phyloP scores from a whole-genome alignment of 2,888 invertebrate species.

The Leucoma salicis region DNA sequence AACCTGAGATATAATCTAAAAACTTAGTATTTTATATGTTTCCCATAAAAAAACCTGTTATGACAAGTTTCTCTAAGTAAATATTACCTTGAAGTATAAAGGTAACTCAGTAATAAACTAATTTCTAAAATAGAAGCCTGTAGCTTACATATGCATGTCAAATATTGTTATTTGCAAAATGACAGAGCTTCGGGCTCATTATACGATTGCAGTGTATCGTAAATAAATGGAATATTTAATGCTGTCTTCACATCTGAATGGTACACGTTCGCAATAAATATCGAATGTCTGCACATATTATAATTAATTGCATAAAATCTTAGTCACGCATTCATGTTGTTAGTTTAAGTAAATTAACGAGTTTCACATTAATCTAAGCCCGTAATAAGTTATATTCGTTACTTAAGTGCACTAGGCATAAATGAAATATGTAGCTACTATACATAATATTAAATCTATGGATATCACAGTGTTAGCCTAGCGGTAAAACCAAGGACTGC shows the following conservation, averaged over 20 bases:
- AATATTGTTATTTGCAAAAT: neutral
- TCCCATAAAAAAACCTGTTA: no score
- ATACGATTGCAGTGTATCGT: neutral
- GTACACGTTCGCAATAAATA: conserved; percentile 26
- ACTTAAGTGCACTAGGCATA: no score
- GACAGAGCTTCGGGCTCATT: conserved; percentile 4
- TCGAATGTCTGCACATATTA: conserved; percentile 18
- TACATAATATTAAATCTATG: no score
- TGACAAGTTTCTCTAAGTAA: no score
- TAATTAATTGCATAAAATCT: conserved; percentile 23
- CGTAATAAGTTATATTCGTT: no score
- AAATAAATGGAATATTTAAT: conserved; percentile 7
- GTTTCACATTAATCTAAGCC: neutral
- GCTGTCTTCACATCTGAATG: conserved; percentile 23
- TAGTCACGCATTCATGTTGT: conserved; percentile 16
- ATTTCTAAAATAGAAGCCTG: neutral
- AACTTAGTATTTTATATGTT: no score
- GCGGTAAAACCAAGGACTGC: no score
- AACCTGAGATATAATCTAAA: no score
- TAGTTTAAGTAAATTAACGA: neutral
- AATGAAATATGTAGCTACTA: no score
- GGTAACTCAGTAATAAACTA: no score
- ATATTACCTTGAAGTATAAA: no score
- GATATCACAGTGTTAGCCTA: no score
- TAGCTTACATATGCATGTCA: neutral